A percentile compares a stretch with the other conserved stretches of the same genome.
Evolutionary conservation across 1,140 invertebrate species (phyloP).

Genomic region (Planococcus citri): DNA sequence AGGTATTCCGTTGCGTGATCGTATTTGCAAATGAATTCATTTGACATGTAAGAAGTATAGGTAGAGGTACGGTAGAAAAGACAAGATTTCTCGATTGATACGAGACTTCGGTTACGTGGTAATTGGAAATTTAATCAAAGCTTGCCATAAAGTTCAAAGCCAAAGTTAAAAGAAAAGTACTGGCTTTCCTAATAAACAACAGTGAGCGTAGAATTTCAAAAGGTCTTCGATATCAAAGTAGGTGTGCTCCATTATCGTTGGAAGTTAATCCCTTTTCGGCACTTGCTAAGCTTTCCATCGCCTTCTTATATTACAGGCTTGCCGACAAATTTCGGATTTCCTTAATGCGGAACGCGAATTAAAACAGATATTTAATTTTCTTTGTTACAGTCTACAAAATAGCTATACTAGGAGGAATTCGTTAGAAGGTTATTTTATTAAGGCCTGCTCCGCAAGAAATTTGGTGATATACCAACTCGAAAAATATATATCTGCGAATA

Average conservation of each 20-base stretch:
- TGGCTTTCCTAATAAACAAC: neutral
- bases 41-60: neutral
- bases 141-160: neutral
- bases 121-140: constrained; percentile 8
- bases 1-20: neutral
- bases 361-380: neutral
- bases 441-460: too few species aligned
- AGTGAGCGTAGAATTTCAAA: neutral
- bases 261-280: neutral
- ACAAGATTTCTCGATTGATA: neutral
- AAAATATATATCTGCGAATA: too few species aligned
- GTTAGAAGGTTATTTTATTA: too few species aligned
- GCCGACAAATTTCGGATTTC: neutral
- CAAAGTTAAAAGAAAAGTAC: neutral
- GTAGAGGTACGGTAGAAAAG: neutral
- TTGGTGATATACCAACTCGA: too few species aligned
- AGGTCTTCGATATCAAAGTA: neutral
- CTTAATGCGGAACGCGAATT: neutral
- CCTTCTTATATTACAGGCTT: neutral
- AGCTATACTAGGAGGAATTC: neutral
- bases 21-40: neutral
- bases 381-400: neutral
- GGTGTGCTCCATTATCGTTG: neutral
- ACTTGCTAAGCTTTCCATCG: neutral
- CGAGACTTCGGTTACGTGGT: neutral